Evolutionary conservation across 2,113 vertebrate genomes (phyloP).

Genomic region (Nettapus auritus): DNA sequence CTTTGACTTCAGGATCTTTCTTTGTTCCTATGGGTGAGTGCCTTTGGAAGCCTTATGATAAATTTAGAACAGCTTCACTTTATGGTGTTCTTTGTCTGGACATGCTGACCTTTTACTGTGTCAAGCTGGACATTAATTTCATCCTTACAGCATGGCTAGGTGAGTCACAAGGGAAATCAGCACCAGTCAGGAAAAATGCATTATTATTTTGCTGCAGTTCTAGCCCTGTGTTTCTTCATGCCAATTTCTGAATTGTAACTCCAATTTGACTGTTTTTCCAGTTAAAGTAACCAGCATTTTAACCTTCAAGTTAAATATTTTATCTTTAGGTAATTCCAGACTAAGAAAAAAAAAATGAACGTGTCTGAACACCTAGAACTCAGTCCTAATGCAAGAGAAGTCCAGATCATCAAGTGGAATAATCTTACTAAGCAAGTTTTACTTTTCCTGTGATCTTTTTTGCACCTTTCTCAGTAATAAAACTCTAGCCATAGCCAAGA

Average conservation of each 20-base stretch:
- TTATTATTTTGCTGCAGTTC: neutral
- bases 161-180: neutral
- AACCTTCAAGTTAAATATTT: neutral
- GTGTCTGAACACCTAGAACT: neutral
- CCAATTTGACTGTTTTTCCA: neutral
- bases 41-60: neutral
- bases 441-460: neutral
- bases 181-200: neutral
- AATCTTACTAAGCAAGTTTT: neutral
- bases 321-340: neutral
- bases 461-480: neutral
- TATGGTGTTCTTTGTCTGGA: neutral
- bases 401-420: neutral
- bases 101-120: neutral
- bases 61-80: neutral
- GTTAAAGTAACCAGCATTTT: neutral
- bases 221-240: neutral
- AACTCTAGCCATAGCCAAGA: neutral
- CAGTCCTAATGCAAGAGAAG: neutral
- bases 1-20: neutral
- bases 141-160: neutral
- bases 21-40: neutral
- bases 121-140: constrained; percentile 16
- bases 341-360: neutral
- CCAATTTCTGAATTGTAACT: neutral